Evolutionary conservation across 1,140 invertebrate species (phyloP).

Genomic region (Ganaspis sp.): DNA sequence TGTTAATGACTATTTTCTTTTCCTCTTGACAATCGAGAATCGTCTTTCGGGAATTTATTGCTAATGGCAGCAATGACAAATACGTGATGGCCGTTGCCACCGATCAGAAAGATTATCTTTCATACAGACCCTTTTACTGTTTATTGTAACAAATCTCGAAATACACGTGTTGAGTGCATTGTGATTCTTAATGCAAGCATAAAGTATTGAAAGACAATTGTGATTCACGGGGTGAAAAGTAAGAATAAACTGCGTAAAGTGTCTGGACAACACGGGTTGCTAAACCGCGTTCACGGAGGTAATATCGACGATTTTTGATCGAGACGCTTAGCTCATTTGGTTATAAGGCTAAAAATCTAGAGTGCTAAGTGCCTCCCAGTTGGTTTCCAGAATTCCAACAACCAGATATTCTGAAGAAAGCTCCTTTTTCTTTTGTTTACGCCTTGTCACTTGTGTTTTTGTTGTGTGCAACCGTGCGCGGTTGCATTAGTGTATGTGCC

Average conservation of each 20-base stretch:
- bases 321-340: constrained; percentile 60
- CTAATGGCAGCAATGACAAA: constrained; percentile 73
- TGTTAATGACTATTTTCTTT: constrained; percentile 2
- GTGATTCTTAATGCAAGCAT: constrained; percentile 33
- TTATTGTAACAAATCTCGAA: constrained; percentile 49
- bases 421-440: constrained; percentile 72
- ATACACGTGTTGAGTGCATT: constrained; percentile 34
- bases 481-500: constrained; percentile 47
- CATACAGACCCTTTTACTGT: constrained; percentile 60
- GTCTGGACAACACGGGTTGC: constrained; percentile 63
- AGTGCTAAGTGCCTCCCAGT: not conserved
- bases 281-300: constrained; percentile 68
- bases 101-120: constrained; percentile 67
- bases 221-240: constrained; percentile 37
- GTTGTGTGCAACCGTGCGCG: constrained; percentile 70
- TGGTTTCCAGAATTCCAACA: not conserved
- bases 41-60: constrained; percentile 63
- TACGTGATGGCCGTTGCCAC: constrained; percentile 75
- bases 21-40: constrained; percentile 10
- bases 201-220: constrained; percentile 4
- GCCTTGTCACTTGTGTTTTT: constrained; percentile 72
- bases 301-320: constrained; percentile 69
- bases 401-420: constrained; percentile 32
- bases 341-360: constrained; percentile 33
- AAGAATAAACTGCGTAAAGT: constrained; percentile 47